Percentiles rank a stretch among this genome's conserved stretches.
These are phyloP conservation scores for Sinocyclocheilus rhinocerous DNA, from an alignment of 2,113 vertebrate species.

Conservation along the genomic window DNA sequence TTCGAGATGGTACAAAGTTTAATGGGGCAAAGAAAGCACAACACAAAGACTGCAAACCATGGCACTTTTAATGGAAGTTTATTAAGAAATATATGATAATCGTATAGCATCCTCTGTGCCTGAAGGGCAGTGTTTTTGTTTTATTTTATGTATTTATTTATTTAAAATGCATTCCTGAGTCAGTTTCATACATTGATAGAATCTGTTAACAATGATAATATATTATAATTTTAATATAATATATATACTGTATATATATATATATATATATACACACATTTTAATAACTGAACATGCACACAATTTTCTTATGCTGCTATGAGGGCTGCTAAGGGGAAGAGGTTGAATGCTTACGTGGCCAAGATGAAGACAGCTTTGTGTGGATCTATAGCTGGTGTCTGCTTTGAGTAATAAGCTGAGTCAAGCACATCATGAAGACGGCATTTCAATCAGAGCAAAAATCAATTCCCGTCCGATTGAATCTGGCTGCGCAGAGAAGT, in stretches of 20 bases:
- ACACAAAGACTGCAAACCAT: no score
- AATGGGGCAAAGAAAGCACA: no score
- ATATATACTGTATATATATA: not conserved
- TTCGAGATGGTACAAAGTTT: no score
- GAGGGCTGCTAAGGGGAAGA: not conserved
- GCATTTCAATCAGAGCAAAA: slow-evolving; percentile 38
- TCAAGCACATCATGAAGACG: slow-evolving; percentile 42
- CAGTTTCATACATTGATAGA: no score
- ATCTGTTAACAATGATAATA: not conserved
- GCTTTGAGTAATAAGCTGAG: slow-evolving; percentile 41
- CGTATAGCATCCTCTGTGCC: no score
- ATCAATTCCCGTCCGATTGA: slow-evolving; percentile 23
- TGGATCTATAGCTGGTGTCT: slow-evolving; percentile 32
- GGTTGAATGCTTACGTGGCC: not conserved
- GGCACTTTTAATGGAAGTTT: no score
- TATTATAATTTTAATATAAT: not conserved
- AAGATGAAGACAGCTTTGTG: not conserved
- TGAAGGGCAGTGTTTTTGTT: no score
- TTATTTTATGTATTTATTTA: no score
- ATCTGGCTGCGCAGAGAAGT: slow-evolving; percentile 20
- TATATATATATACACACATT: no score
- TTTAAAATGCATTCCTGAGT: no score
- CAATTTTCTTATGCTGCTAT: not conserved
- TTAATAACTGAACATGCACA: not conserved
- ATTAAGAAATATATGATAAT: no score